Conservation (phyloP, 2,888 invertebrate genomes). For the Corbicula japonica region DNA sequence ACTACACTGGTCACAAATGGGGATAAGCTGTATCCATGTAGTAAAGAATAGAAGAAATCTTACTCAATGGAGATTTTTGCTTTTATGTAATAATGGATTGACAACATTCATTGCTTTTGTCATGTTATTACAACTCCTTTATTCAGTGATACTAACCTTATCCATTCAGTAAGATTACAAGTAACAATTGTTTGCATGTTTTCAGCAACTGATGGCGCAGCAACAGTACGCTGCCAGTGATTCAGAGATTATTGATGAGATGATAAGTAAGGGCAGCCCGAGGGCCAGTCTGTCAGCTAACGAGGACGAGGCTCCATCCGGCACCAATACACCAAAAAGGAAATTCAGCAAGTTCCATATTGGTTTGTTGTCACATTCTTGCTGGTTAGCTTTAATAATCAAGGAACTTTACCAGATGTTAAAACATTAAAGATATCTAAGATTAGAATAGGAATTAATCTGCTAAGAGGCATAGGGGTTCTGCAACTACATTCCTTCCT, state of each 20-base stretch:
- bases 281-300: slow-evolving; percentile 82
- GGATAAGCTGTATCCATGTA: no score
- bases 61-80: no score
- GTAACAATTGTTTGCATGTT: background rate
- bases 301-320: slow-evolving; percentile 83
- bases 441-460: no score
- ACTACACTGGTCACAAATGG: no score
- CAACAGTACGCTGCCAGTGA: slow-evolving; percentile 84
- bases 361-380: slow-evolving; percentile 70
- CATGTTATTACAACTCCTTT: no score
- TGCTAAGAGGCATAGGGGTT: no score
- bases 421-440: background rate
- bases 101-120: no score
- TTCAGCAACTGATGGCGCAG: slow-evolving; percentile 74
- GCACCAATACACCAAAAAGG: slow-evolving; percentile 84
- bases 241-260: slow-evolving; percentile 83
- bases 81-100: no score
- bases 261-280: slow-evolving; percentile 78
- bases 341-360: slow-evolving; percentile 87
- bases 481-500: no score
- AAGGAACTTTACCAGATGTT: background rate
- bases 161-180: no score
- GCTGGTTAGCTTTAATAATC: background rate
- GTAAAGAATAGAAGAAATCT: no score
- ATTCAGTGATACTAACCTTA: no score